Conservation (phyloP, 2,797 vertebrate genomes). For the Darevskia nairensis region DNA sequence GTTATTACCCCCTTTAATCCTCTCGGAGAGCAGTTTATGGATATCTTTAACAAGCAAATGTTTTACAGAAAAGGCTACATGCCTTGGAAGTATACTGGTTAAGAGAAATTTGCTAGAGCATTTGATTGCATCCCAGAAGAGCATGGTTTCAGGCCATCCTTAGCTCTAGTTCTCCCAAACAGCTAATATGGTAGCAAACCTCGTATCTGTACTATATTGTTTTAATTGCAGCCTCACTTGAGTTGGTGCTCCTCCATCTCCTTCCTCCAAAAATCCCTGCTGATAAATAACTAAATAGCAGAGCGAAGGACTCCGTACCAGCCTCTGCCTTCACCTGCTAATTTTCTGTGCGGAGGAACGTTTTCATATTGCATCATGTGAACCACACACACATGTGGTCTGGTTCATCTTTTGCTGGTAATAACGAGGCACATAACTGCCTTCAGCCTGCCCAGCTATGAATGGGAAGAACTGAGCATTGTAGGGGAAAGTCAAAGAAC, state of each 20-base stretch:
- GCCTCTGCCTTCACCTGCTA: too few relatives aligned
- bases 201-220: background rate
- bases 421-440: background rate
- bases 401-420: background rate
- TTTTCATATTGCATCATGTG: background rate
- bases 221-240: background rate
- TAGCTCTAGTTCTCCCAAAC: background rate
- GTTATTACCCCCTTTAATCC: background rate
- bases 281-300: too few relatives aligned
- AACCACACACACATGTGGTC: background rate
- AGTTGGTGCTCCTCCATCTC: too few relatives aligned
- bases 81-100: slow-evolving; percentile 4
- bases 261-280: too few relatives aligned
- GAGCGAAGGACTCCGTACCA: too few relatives aligned
- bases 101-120: background rate
- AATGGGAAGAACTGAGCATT: background rate
- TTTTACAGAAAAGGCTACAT: background rate
- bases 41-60: background rate
- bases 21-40: slow-evolving; percentile 3
- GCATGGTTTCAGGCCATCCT: background rate
- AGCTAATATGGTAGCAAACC: background rate
- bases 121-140: background rate
- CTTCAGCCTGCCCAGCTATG: background rate
- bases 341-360: too few relatives aligned
- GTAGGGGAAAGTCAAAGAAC: background rate